Base-by-base conservation (phyloP, 2,888 invertebrate genomes). In the Neoaliturus tenellus region DNA sequence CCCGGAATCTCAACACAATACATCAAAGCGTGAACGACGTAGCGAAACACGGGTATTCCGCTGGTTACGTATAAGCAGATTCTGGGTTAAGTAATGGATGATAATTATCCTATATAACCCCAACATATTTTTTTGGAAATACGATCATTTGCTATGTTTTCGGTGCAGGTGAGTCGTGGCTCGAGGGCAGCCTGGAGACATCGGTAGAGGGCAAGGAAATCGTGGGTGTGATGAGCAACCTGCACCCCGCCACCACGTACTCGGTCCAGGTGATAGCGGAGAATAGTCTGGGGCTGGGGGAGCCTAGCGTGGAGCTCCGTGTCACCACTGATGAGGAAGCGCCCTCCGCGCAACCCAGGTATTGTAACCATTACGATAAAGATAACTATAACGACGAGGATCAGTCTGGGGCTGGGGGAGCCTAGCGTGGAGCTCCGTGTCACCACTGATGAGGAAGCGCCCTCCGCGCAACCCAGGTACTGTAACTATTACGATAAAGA, bases 211-310 rank as follows among this genome's bases (percentile, higher is more conserved):
- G 78, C 12, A 78, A 78, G 33, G 78, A 88, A 87, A 84, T 84
- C 8, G 83, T 82, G 75, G 82, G 81, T 35, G 82, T 83, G 35
- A 83, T 86, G 28, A 48, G 62, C n/a, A 80, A 84, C 31, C 82
- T 86, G 0, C 82, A 83, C 48, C 86, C 86, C 10, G 83, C 85
- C 8, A 86, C 80, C n/a, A 85, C 85, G 44, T 86, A 86, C 67
- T 73, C 80, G 23, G 82, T 86, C 48, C 69, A 84, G 41, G 84
- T 86, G 12, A 58, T 84, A 20, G 86, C 86, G n/a, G 85, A 85
- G 17, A 86, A 86, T 67, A 81, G 83, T 41, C 75, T 86, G 39
- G 86, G 86, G 4, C 69, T 58, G 17, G 83, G 85, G 1, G 62
- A 83, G 25, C 83, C 86, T 5, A 86, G 86, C 51, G 44, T 69